Evolutionary conservation across 2,113 vertebrate species (phyloP).

Genomic region (Rattus norvegicus): GRCr8 NC_086025.1:125364501-125365000

Average conservation of each 20-base stretch:
- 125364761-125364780: background rate
- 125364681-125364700: background rate
- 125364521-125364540: background rate
- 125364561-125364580: background rate
- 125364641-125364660: background rate
- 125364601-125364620: background rate
- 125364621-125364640: background rate
- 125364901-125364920: background rate
- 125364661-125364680: background rate
- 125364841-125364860: background rate
- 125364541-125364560: background rate
- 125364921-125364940: background rate
- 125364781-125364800: background rate
- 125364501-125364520: background rate
- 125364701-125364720: background rate
- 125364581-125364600: background rate
- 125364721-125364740: background rate
- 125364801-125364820: background rate
- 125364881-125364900: background rate
- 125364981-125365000: background rate
- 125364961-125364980: slow-evolving; percentile 33
- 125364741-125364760: background rate
- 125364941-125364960: background rate
- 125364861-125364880: background rate
- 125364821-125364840: background rate